phyloP scores from a whole-genome alignment of 2,888 invertebrate genomes.

The Zygaena filipendulae region DNA sequence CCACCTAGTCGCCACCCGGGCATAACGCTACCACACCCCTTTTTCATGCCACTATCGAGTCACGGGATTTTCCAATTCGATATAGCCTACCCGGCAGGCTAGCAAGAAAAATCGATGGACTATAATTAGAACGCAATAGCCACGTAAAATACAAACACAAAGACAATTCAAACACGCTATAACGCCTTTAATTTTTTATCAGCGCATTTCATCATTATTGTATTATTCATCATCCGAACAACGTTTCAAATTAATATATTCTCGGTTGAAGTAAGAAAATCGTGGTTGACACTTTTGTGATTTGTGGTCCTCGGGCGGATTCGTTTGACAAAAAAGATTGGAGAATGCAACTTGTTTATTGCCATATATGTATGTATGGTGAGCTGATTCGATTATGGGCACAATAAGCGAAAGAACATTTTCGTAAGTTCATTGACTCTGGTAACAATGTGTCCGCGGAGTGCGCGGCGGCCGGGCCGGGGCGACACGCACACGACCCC shows the following conservation, averaged over 20 bases:
- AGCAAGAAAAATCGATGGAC: constrained; percentile 17
- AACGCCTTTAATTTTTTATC: no score
- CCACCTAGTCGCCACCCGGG: constrained; percentile 36
- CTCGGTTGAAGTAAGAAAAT: no score
- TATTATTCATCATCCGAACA: no score
- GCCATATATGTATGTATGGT: constrained; percentile 55
- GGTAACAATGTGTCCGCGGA: constrained; percentile 53
- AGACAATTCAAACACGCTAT: no score
- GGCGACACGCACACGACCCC: constrained; percentile 25
- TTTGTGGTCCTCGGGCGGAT: constrained; percentile 32
- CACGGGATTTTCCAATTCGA: constrained; percentile 66
- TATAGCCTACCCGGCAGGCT: constrained; percentile 43
- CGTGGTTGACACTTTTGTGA: no score
- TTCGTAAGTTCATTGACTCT: constrained; percentile 63
- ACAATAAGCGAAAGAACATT: constrained; percentile 59
- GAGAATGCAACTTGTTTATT: constrained; percentile 42
- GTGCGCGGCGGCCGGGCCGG: constrained; percentile 26
- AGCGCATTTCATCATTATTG: no score
- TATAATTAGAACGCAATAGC: neutral
- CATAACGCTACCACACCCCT: constrained; percentile 61
- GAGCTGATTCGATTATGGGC: constrained; percentile 60
- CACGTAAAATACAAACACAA: constrained; percentile 1
- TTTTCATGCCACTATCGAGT: constrained; percentile 50
- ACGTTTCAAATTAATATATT: no score
- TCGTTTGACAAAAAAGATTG: constrained; percentile 44